These are phyloP conservation scores for Lamellibrachia luymesi DNA, from an alignment of 1,140 invertebrate genomes.

Conservation along the genomic window DNA sequence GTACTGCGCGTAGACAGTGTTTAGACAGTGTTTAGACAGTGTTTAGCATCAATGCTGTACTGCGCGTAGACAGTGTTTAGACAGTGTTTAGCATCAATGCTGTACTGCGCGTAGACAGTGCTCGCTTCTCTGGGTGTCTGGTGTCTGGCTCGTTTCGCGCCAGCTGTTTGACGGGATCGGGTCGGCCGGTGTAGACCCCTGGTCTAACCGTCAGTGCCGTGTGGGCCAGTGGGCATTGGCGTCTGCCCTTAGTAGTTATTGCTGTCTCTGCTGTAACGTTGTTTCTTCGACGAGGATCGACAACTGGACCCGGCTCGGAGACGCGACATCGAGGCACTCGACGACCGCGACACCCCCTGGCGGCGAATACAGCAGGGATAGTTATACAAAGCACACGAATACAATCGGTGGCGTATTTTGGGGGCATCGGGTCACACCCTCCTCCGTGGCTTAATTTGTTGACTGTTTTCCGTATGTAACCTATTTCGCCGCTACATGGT, in stretches of 20 bases:
- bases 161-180: not conserved
- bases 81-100: not conserved
- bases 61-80: not conserved
- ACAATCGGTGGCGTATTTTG: too few relatives aligned
- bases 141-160: not conserved
- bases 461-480: too few relatives aligned
- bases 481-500: too few relatives aligned
- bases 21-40: too few relatives aligned
- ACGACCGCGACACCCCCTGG: not conserved
- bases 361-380: not conserved
- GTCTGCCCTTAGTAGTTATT: not conserved
- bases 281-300: not conserved
- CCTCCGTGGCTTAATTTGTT: too few relatives aligned
- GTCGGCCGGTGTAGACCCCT: not conserved
- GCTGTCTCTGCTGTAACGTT: not conserved
- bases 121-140: not conserved
- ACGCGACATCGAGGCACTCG: not conserved
- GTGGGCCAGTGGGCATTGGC: not conserved
- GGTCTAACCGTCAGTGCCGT: not conserved
- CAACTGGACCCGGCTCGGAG: not conserved
- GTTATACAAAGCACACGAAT: not conserved
- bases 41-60: not conserved
- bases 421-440: too few relatives aligned
- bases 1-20: too few relatives aligned
- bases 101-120: not conserved